Base-by-base conservation (phyloP, 2,888 invertebrate species). In the Drosophila neotestacea region DNA sequence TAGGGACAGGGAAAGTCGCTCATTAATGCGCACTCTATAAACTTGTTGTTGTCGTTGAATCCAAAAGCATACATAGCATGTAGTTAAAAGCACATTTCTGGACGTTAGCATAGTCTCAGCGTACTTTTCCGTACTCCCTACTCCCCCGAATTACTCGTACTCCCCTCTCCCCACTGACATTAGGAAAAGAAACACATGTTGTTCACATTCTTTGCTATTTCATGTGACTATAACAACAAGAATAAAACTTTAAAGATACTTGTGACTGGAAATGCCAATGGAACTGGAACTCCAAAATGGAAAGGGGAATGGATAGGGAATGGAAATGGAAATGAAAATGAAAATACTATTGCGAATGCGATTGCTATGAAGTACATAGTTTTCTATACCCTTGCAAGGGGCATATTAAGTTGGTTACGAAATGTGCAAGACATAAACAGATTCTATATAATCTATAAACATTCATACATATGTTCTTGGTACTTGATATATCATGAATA, bases 41-140 rank as follows among this genome's bases (percentile, higher is more conserved):
- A 22, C 32, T 41, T 42, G 41, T 41, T 7, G 30, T 41, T 41
- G 52, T 54, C 13, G 10, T 28, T 41, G 7, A 10, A n/a, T 9
- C 6, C 55, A 42, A 22, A 22, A 44, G 27, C 51, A 32, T 4
- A 50, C 11, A 22, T 46, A 10, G 36, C 13, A 73, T 64, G 55
- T 70, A 77, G 69, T 77, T 69, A 77, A 81, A 74, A 79, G 56
- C 46, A 56, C 71, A 79, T 79, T 80, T 55, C 16, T 27, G 66
- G 70, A 70, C 62, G 65, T 70, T 65, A 70, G 59, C 52, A 11
- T 30, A 47, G 10, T 16, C 10, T n/a, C 16, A n/a, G 27, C 7
- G 13, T 7, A 6, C 38, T 13, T n/a, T 5, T n/a, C 4, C 10
- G 13, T 56, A 28, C 27, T 36, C 46, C 13, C 22, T 13, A 13